Evolutionary conservation across 2,797 vertebrate species (phyloP), one percentile per base, ranked within the genome.

Genomic region (Pseudochaenichthys georgianus): DNA sequence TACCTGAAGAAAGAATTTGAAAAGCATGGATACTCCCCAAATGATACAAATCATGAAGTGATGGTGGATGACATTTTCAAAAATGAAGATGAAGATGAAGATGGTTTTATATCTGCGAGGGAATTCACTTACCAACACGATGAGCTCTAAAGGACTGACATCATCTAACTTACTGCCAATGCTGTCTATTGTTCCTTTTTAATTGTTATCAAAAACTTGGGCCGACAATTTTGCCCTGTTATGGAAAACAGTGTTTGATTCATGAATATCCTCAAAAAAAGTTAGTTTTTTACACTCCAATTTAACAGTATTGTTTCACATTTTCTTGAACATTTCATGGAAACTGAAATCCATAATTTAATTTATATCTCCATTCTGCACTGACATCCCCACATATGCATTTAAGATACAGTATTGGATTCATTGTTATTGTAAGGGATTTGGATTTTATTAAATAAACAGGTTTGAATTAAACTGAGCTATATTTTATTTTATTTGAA

Each of bases 51-150:
- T 71, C 96, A 99, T 23, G 96, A 99, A 64, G 92, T 86, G 64
- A 96, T 99, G 95, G 96, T 98, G 34, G 97, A 99, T 42, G 97
- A 99, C 80, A 99, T 99, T 87, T 99, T 99, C 90, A 95, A 96
- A 85, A 97, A 98, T 86, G 98, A 99, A 93, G 98, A 99, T 81
- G 98, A 99, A 87, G 96, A 99, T 73, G 83, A 93, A 68, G 98
- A 99, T 48, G 98, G 97, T 46, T 99, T 95, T 92, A 99, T 99
- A 92, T 99, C 98, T 81, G 90, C 96, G 2, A 96, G 98, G 80
- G 98, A 99, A 87, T 99, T 99, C 89, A 98, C 97, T 0, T 98
- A 96, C 87, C 93, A 95, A 70, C 98, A 99, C 0, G 98, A 99
- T 65, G 98, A 99, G 64, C 95, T 99, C 12, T 94, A 61, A 89